These are phyloP conservation scores for Scortum barcoo DNA, from an alignment of 2,113 vertebrate genomes.

Conservation along the genomic window DNA sequence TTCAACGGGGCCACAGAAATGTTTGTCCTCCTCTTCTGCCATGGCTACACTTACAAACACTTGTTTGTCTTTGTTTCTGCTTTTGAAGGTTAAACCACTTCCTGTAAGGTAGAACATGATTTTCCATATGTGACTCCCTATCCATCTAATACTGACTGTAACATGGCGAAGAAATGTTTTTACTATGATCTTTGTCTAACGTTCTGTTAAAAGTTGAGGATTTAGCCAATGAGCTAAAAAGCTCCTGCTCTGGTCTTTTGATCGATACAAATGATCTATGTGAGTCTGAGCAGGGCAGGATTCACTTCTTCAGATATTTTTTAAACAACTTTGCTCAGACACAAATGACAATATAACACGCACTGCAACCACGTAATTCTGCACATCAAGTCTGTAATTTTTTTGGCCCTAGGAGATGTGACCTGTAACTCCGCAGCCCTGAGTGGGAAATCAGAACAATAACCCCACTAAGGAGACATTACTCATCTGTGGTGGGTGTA, in stretches of 20 bases:
- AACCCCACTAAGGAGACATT: not conserved
- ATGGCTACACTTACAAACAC: not conserved
- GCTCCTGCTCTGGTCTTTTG: not conserved
- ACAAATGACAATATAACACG: not conserved
- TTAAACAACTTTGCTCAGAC: not conserved
- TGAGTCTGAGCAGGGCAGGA: not conserved
- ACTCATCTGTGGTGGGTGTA: constrained; percentile 5
- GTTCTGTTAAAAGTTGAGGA: not conserved
- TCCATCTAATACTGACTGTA: not conserved
- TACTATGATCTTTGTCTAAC: not conserved
- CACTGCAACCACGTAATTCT: not conserved
- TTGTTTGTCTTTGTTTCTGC: not conserved
- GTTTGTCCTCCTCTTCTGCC: not conserved
- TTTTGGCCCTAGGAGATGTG: not conserved
- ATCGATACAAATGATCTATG: not conserved
- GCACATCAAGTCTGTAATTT: not conserved
- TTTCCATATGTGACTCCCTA: not conserved
- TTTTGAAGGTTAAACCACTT: not conserved
- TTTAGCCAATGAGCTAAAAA: not conserved
- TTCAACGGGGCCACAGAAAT: not conserved
- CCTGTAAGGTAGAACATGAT: not conserved
- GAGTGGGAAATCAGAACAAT: not conserved
- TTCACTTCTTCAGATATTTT: not conserved
- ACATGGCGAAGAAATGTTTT: not conserved
- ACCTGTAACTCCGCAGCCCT: not conserved